Conservation (phyloP, 2,888 invertebrate species). For the Petrophora chlorosata region DNA sequence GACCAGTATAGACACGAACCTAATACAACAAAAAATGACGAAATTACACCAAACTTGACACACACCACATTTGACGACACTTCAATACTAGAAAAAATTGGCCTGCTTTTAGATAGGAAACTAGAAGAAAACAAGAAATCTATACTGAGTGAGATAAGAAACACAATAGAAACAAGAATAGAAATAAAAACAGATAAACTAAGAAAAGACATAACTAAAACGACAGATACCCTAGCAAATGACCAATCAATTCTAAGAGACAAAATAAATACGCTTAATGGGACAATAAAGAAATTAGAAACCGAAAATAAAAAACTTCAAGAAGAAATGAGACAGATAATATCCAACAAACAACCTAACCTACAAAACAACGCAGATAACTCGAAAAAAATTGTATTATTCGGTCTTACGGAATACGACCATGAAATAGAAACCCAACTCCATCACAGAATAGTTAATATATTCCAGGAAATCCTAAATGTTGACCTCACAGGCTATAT, state of each 20-base stretch:
- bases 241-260: not conserved
- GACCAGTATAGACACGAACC: not conserved
- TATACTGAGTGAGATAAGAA: not conserved
- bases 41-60: not conserved
- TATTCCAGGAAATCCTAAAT: too few relatives aligned
- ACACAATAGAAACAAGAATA: not conserved
- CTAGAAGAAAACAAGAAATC: constrained; percentile 3
- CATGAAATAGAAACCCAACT: too few relatives aligned
- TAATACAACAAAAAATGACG: not conserved
- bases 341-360: too few relatives aligned
- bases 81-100: not conserved
- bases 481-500: too few relatives aligned
- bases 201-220: not conserved
- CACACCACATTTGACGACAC: not conserved
- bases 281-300: not conserved
- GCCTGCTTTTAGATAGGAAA: not conserved
- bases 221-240: not conserved
- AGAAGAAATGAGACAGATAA: not conserved
- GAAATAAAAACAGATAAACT: not conserved
- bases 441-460: too few relatives aligned
- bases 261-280: not conserved
- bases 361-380: too few relatives aligned
- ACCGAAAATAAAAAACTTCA: not conserved
- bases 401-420: too few relatives aligned
- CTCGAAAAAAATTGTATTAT: too few relatives aligned